These are phyloP conservation scores for Eurois occulta DNA, from an alignment of 2,888 invertebrate species.

Conservation along the genomic window DNA sequence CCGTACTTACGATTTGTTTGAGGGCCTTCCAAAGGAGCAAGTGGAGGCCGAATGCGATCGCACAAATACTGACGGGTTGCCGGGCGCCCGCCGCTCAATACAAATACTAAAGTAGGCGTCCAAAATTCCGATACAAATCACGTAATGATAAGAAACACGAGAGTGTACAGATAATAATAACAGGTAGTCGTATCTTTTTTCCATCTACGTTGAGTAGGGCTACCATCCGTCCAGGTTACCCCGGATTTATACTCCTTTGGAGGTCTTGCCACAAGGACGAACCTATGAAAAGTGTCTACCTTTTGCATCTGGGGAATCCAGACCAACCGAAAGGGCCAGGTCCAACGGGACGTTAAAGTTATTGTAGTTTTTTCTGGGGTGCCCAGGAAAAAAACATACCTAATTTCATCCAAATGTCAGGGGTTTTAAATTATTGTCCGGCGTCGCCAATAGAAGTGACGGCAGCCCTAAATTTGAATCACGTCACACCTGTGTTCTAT, in stretches of 20 bases:
- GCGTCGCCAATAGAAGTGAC: neutral
- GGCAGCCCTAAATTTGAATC: neutral
- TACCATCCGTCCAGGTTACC: neutral
- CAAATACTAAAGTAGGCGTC: neutral
- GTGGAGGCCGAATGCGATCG: neutral
- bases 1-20: neutral
- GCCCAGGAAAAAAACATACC: neutral
- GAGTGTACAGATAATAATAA: neutral
- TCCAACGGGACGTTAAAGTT: neutral
- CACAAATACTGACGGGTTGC: neutral
- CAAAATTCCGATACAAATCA: neutral
- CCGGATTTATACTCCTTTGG: neutral
- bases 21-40: neutral
- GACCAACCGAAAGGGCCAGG: neutral
- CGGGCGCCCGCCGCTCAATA: too few species aligned
- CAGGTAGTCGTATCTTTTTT: neutral
- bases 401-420: neutral
- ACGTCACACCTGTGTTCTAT: neutral
- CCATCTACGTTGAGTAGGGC: neutral
- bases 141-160: neutral
- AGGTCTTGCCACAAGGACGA: neutral
- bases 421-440: neutral
- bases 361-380: neutral
- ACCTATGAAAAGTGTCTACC: neutral
- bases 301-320: neutral